These are phyloP conservation scores for Notocelia uddmanniana DNA, from an alignment of 2,888 invertebrate genomes.

Conservation along the genomic window DNA sequence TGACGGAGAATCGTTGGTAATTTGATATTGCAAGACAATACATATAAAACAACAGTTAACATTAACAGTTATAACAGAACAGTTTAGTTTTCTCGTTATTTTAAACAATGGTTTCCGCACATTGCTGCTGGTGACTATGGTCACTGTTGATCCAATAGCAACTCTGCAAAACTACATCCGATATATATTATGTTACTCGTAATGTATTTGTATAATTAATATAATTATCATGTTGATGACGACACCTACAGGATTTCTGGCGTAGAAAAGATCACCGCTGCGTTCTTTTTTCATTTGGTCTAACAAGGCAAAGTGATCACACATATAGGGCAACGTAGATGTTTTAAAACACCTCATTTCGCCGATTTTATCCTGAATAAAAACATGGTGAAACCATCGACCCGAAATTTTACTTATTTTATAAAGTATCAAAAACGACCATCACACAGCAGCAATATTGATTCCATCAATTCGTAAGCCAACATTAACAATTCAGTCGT, in stretches of 20 bases:
- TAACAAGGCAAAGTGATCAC: not conserved
- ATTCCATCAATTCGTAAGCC: constrained; percentile 12
- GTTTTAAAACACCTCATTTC: not conserved
- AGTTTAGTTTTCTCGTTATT: constrained; percentile 17
- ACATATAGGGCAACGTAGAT: not conserved
- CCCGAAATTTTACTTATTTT: not conserved
- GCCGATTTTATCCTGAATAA: no score
- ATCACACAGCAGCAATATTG: constrained; percentile 29
- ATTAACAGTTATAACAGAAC: constrained; percentile 23
- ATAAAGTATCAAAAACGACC: not conserved
- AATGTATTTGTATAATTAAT: no score
- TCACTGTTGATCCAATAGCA: not conserved
- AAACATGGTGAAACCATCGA: not conserved
- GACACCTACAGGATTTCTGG: not conserved
- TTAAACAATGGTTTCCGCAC: constrained; percentile 7
- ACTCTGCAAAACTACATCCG: not conserved
- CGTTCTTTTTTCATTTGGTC: not conserved
- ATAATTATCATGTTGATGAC: no score
- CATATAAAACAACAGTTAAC: constrained; percentile 62
- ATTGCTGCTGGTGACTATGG: constrained; percentile 11
- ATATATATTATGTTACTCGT: no score
- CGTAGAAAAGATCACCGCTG: not conserved
- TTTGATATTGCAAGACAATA: constrained; percentile 55
- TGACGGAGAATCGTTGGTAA: constrained; percentile 16
- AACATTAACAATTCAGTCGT: constrained; percentile 43